These are phyloP conservation scores for Tholera decimalis DNA, from an alignment of 2,888 invertebrate species.

Conservation along the genomic window DNA sequence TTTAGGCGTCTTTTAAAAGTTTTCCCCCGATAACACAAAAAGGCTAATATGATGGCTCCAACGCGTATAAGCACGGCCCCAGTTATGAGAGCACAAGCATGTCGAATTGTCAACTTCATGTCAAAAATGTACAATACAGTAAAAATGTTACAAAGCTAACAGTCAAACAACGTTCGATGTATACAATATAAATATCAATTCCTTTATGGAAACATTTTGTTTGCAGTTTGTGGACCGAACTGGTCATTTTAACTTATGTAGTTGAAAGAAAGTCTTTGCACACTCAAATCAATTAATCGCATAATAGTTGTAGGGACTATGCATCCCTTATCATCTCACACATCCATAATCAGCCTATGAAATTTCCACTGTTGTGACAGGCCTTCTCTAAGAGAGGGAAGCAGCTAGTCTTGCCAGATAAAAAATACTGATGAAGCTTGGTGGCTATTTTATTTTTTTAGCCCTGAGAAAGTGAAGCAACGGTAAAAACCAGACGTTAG, in stretches of 20 bases:
- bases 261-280: background rate
- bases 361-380: background rate
- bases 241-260: background rate
- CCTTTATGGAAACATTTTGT: constrained; percentile 54
- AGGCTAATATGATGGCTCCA: background rate
- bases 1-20: too few relatives aligned
- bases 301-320: background rate
- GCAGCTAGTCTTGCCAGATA: background rate
- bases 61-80: background rate
- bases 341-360: too few relatives aligned
- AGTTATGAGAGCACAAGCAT: constrained; percentile 12
- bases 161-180: constrained; percentile 71
- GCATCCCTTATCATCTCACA: too few relatives aligned
- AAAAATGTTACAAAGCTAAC: constrained; percentile 61
- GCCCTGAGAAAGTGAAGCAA: background rate
- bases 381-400: too few relatives aligned
- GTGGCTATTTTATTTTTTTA: background rate
- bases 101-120: constrained; percentile 27
- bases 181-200: constrained; percentile 69
- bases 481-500: background rate
- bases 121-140: constrained; percentile 57
- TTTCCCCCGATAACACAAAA: too few relatives aligned
- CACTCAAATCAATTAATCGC: background rate
- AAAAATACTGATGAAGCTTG: background rate
- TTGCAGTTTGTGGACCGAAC: constrained; percentile 24